These are phyloP conservation scores for Phasia obesa DNA, from an alignment of 2,888 invertebrate genomes.

Conservation along the genomic window DNA sequence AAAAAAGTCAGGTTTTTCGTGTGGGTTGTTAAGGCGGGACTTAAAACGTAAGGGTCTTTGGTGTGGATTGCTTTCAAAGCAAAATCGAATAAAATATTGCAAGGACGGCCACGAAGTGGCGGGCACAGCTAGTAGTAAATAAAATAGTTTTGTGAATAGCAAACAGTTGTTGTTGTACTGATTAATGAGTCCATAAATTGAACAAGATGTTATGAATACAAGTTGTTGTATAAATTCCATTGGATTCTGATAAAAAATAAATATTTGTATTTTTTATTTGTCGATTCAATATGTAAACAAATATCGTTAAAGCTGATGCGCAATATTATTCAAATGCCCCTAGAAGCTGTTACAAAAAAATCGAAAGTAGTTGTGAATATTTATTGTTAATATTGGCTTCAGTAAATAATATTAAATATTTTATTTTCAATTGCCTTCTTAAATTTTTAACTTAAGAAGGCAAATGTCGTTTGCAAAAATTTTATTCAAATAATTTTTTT, in stretches of 20 bases:
- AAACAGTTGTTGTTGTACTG: too few relatives aligned
- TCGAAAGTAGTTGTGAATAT: background rate
- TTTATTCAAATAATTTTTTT: background rate
- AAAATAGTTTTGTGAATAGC: too few relatives aligned
- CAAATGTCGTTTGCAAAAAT: background rate
- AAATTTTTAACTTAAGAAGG: background rate
- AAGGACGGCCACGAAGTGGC: too few relatives aligned
- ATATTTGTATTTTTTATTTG: background rate
- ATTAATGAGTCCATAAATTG: constrained; percentile 3
- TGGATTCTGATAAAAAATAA: background rate
- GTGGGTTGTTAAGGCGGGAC: too few relatives aligned
- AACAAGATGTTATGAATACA: background rate
- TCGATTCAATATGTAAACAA: constrained; percentile 3
- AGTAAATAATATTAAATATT: background rate
- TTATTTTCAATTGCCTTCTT: background rate
- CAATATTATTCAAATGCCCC: constrained; percentile 27
- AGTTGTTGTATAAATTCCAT: constrained; percentile 3
- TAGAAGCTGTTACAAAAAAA: constrained; percentile 7
- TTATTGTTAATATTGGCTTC: background rate
- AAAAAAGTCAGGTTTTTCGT: too few relatives aligned
- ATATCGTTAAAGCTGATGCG: constrained; percentile 19
- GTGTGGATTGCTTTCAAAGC: too few relatives aligned
- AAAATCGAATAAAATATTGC: too few relatives aligned
- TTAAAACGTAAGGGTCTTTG: too few relatives aligned
- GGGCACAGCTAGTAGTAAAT: too few relatives aligned